These are phyloP conservation scores for Meliscaeva auricollis DNA, from an alignment of 2,888 invertebrate species.

Conservation along the genomic window DNA sequence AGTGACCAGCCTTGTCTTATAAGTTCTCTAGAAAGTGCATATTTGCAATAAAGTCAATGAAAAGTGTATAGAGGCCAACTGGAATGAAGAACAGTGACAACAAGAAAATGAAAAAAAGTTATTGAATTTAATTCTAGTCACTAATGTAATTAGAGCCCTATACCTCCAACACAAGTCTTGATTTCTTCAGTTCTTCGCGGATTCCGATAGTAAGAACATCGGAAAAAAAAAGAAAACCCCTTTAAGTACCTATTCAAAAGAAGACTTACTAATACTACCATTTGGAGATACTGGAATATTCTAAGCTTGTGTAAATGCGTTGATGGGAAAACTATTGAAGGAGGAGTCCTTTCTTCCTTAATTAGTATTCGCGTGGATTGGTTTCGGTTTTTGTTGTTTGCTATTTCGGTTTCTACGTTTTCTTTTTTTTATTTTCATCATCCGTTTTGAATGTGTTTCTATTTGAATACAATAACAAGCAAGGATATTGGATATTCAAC, in stretches of 20 bases:
- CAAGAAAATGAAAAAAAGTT: constrained; percentile 43
- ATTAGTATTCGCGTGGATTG: constrained; percentile 41
- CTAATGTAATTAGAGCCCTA: constrained; percentile 84
- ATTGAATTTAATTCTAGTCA: constrained; percentile 76
- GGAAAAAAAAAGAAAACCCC: constrained; percentile 40
- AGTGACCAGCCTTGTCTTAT: constrained; percentile 44
- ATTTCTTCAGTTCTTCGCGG: constrained; percentile 81
- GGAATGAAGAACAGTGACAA: neutral
- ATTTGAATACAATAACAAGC: constrained; percentile 17
- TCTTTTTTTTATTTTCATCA: neutral
- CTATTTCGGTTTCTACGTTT: constrained; percentile 38
- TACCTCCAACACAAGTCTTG: constrained; percentile 78
- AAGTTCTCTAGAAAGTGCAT: constrained; percentile 53
- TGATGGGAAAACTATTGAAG: constrained; percentile 33
- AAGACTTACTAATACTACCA: constrained; percentile 40
- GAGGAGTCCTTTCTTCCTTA: constrained; percentile 58
- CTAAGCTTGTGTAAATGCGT: constrained; percentile 23
- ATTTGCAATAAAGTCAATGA: constrained; percentile 60
- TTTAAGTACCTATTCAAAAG: constrained; percentile 24
- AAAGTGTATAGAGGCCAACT: constrained; percentile 20
- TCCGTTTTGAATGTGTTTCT: constrained; percentile 40
- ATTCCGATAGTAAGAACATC: constrained; percentile 81
- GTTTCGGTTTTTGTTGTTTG: constrained; percentile 35
- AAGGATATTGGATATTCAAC: constrained; percentile 8
- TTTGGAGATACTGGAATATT: constrained; percentile 43